Percentiles rank a stretch among this genome's conserved stretches.
Conservation (phyloP, 2,113 vertebrate genomes). For the Daphoenositta chrysoptera region DNA sequence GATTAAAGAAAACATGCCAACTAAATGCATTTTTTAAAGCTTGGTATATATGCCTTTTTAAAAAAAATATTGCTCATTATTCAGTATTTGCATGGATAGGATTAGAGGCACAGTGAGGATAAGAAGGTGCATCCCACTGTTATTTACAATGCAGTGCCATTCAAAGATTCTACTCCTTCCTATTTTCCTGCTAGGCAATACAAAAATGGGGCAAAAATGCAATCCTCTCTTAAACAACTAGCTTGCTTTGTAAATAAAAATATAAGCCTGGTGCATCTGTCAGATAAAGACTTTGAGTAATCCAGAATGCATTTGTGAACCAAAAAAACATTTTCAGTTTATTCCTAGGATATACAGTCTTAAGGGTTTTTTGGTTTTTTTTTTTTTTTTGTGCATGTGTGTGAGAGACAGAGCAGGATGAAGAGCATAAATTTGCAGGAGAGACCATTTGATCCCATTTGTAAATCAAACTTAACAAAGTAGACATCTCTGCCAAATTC, state of each 20-base stretch:
- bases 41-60: accelerated
- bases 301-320: background rate
- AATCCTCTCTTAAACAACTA: background rate
- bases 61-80: background rate
- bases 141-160: background rate
- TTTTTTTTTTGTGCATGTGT: background rate
- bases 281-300: background rate
- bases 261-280: background rate
- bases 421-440: background rate
- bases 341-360: background rate
- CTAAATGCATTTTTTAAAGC: background rate
- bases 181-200: background rate
- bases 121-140: background rate
- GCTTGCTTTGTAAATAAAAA: background rate
- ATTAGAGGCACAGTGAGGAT: background rate
- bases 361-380: accelerated
- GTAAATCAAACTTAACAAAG: background rate
- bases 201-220: background rate
- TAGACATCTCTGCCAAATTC: background rate
- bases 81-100: background rate
- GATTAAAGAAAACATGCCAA: background rate
- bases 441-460: background rate
- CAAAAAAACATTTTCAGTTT: background rate
- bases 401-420: background rate
- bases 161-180: background rate